Percentiles rank a stretch among this genome's conserved stretches.
Conservation (phyloP, 2,888 invertebrate genomes). For the Volucella zonaria region DNA sequence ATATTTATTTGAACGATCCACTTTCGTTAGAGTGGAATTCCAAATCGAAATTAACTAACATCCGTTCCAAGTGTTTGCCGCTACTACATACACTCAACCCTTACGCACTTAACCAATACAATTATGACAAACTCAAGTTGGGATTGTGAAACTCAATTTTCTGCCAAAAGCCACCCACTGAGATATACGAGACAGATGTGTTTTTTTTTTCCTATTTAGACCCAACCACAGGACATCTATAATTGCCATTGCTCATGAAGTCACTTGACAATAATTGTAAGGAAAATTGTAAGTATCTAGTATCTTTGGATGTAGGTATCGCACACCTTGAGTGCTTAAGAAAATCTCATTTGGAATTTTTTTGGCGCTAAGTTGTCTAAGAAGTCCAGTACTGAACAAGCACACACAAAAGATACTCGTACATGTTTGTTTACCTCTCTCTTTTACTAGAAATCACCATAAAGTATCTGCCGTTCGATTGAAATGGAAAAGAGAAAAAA, state of each 20-base stretch:
- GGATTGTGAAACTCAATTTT: constrained; percentile 51
- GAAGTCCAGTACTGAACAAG: background rate
- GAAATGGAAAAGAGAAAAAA: background rate
- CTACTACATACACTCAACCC: constrained; percentile 31
- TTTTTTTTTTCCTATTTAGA: background rate
- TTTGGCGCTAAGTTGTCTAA: constrained; percentile 71
- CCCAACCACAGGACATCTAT: constrained; percentile 68
- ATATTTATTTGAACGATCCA: constrained; percentile 50
- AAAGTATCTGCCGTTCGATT: constrained; percentile 20
- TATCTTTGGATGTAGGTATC: constrained; percentile 18
- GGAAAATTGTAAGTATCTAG: constrained; percentile 27
- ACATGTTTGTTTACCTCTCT: constrained; percentile 45
- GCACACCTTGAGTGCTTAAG: constrained; percentile 66
- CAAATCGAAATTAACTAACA: background rate
- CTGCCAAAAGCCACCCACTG: constrained; percentile 61
- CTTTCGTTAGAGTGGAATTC: background rate
- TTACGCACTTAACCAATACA: constrained; percentile 41
- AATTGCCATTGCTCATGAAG: constrained; percentile 37
- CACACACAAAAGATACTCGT: constrained; percentile 44
- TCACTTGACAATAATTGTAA: constrained; percentile 67
- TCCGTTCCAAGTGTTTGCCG: constrained; percentile 11
- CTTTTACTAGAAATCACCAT: background rate
- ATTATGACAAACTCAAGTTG: constrained; percentile 61
- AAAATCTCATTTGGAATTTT: constrained; percentile 1
- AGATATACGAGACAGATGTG: constrained; percentile 60